These are phyloP conservation scores for Abrostola tripartita DNA, from an alignment of 2,888 invertebrate genomes.

Conservation along the genomic window DNA sequence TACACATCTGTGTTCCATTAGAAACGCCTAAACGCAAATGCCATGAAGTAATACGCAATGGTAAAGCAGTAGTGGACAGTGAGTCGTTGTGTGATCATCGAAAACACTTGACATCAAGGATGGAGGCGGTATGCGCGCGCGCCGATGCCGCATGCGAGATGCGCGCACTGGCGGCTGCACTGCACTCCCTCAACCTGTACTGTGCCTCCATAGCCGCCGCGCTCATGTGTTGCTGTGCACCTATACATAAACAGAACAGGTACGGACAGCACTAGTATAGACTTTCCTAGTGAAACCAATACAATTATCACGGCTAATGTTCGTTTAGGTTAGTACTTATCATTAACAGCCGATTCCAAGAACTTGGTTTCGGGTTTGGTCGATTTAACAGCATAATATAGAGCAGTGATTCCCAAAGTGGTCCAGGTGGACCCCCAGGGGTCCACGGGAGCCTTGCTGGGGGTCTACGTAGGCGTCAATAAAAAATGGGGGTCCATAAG, in stretches of 20 bases:
- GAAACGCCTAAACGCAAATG: slow-evolving; percentile 32
- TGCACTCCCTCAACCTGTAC: slow-evolving; percentile 82
- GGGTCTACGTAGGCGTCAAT: too few relatives aligned
- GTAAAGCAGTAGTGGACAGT: slow-evolving; percentile 40
- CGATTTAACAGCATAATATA: neutral
- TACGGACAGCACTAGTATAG: slow-evolving; percentile 37
- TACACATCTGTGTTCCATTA: slow-evolving; percentile 29
- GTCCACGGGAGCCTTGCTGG: too few relatives aligned
- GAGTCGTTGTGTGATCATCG: slow-evolving; percentile 25
- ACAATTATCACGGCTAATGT: neutral
- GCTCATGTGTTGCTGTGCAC: slow-evolving; percentile 79
- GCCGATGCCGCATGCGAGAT: slow-evolving; percentile 70
- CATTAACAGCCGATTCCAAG: slow-evolving; percentile 3
- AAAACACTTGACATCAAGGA: slow-evolving; percentile 44
- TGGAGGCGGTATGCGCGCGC: slow-evolving; percentile 79
- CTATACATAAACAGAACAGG: slow-evolving; percentile 68
- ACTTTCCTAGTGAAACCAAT: neutral
- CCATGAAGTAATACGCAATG: slow-evolving; percentile 9
- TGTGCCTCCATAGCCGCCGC: slow-evolving; percentile 80
- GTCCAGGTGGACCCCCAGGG: too few relatives aligned
- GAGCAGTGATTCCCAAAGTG: too few relatives aligned
- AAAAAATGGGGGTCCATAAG: too few relatives aligned
- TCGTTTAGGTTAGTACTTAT: neutral
- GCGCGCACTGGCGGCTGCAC: slow-evolving; percentile 75
- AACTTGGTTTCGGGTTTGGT: neutral